Percentiles rank a stretch among this genome's conserved stretches.
phyloP scores from a whole-genome alignment of 2,797 vertebrate genomes.

The Manis javanica region DNA sequence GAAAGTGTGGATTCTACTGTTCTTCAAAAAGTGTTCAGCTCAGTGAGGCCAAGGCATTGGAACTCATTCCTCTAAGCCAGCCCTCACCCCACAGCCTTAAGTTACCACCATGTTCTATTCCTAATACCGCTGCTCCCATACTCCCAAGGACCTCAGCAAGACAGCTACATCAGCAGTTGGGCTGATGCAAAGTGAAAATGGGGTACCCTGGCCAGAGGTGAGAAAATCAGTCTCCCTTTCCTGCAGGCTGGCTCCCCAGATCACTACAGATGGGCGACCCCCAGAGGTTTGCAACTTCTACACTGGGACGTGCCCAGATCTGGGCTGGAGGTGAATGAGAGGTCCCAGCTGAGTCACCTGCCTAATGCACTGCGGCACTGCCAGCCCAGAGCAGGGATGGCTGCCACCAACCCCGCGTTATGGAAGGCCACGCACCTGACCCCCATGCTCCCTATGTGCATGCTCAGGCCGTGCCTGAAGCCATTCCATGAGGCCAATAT shows the following conservation, averaged over 20 bases:
- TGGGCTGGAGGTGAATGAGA: not conserved
- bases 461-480: not conserved
- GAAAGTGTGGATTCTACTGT: not conserved
- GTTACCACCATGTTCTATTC: not conserved
- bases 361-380: not conserved
- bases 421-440: not conserved
- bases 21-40: not conserved
- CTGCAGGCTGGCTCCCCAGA: not conserved
- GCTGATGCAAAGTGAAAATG: not conserved
- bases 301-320: not conserved
- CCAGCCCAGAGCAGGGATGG: not conserved
- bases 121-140: not conserved
- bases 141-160: not conserved
- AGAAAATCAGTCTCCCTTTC: not conserved
- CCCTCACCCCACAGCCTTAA: not conserved
- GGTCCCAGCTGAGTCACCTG: not conserved
- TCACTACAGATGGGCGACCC: not conserved
- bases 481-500: no score
- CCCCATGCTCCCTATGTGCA: not conserved
- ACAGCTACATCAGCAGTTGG: not conserved
- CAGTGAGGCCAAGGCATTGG: not conserved
- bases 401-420: not conserved
- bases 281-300: not conserved
- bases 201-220: not conserved
- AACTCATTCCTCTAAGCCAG: not conserved